phyloP scores from a whole-genome alignment of 1,140 invertebrate species.

The Dolichoris vasculosae region DNA sequence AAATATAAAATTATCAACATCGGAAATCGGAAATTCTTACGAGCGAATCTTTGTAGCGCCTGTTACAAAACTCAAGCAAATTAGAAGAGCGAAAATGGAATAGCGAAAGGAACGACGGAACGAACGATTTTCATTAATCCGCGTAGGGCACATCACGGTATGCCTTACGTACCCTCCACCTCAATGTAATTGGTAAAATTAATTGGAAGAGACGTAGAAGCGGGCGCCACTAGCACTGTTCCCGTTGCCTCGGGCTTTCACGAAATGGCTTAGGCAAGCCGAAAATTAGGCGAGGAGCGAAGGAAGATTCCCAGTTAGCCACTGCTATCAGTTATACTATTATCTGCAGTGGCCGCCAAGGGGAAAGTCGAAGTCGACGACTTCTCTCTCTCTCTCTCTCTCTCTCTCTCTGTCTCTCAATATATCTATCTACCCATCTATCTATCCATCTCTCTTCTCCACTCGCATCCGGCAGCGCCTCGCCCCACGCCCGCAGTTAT shows the following conservation, averaged over 20 bases:
- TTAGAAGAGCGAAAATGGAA: background rate
- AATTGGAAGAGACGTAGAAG: conserved; percentile 48
- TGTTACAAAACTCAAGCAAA: background rate
- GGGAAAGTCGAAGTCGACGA: conserved; percentile 57
- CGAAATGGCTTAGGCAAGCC: conserved; percentile 66
- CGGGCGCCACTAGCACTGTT: conserved; percentile 7
- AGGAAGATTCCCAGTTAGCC: conserved; percentile 66
- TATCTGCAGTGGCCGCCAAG: conserved; percentile 66
- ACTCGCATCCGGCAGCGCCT: background rate
- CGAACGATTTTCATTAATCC: conserved; percentile 41
- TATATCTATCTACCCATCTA: background rate
- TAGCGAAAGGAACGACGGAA: background rate
- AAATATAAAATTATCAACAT: background rate
- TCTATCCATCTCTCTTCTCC: background rate
- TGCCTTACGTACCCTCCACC: background rate
- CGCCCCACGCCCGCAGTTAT: background rate
- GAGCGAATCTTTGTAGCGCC: background rate
- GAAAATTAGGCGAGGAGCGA: conserved; percentile 71
- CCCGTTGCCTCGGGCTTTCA: background rate
- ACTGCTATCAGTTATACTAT: conserved; percentile 73
- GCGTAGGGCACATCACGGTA: background rate
- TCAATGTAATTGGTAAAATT: conserved; percentile 47
- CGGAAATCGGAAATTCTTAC: background rate
- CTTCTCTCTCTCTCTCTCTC: background rate
- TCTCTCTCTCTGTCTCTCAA: background rate